Evolutionary conservation across 2,888 invertebrate species (phyloP), one percentile per base, ranked within the genome.

Genomic region (Tetropium fuscum): DNA sequence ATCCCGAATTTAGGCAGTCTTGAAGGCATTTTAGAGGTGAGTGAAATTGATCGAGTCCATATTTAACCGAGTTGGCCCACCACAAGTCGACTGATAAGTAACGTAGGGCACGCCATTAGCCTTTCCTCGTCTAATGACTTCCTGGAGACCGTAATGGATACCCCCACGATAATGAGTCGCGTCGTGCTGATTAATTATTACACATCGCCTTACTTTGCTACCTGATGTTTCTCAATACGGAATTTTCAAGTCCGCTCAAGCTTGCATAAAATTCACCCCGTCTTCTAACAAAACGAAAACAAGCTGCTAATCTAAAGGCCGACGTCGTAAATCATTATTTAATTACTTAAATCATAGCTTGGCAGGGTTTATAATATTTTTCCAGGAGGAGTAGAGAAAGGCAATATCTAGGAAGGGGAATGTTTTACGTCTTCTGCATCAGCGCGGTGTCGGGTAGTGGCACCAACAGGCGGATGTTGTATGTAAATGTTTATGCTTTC

Each of bases 61-160:
- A 54, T 54, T 54, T 54, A 54, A 54, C 45, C 6, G 43, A 13
- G 54, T 47, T 34, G 54, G 58, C 44, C 54, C 54, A 49, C 63
- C 63, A 57, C 54, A 36, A 43, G 54, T 32, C 25, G 27, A 16
- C 44, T 20, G 47, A 48, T 56, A 56, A 56, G 56, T 56, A 48
- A 56, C 40, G 51, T 48, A 54, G 58, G 47, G 62, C 63, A 62
- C 58, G 66, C 69, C 71, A 69, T 78, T 76, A 77, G 74, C 70
- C 69, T 73, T 68, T 68, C 73, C 74, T 70, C 66, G 56, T 70
- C 71, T 77, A 78, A 78, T 75, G 77, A 76, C 78, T 78, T 78
- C 78, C 76, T 75, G 76, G 73, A 71, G 74, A 65, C 66, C 68
- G 75, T 78, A 79, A 79, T 78, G 77, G 78, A 78, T 77, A 74